Conservation (phyloP, 2,888 invertebrate genomes). For the Parapristionchus giblindavisi region DNA sequence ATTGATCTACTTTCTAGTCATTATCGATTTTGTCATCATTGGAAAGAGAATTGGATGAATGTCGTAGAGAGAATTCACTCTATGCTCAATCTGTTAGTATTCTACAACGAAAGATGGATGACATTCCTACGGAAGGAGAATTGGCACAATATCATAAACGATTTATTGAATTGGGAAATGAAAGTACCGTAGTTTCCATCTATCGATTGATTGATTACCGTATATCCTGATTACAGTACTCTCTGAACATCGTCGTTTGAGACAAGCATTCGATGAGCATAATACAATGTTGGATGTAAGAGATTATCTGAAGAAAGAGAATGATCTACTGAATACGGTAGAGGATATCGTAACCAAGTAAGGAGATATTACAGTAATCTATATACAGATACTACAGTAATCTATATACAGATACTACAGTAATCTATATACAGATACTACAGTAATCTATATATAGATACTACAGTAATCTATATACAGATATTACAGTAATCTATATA, state of each 20-base stretch:
- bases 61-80: constrained; percentile 36
- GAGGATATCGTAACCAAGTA: constrained; percentile 87
- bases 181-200: constrained; percentile 69
- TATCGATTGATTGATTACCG: neutral
- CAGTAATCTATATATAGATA: constrained; percentile 9
- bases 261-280: constrained; percentile 94
- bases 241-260: constrained; percentile 93
- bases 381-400: constrained; percentile 5
- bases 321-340: constrained; percentile 83
- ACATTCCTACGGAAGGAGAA: constrained; percentile 90
- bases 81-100: constrained; percentile 74
- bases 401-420: neutral
- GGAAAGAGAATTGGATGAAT: constrained; percentile 26
- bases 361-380: constrained; percentile 70
- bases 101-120: constrained; percentile 86
- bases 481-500: neutral
- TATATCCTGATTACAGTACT: constrained; percentile 78
- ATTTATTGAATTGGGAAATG: constrained; percentile 94
- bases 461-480: no score
- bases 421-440: neutral
- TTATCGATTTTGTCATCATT: constrained; percentile 16
- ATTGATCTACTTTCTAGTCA: neutral
- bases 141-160: constrained; percentile 92
- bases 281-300: constrained; percentile 94
- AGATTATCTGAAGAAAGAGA: constrained; percentile 88